Percentiles rank a stretch among this genome's conserved stretches.
These are phyloP conservation scores for Nemapogon koenigi DNA, from an alignment of 2,888 invertebrate genomes.

Conservation along the genomic window DNA sequence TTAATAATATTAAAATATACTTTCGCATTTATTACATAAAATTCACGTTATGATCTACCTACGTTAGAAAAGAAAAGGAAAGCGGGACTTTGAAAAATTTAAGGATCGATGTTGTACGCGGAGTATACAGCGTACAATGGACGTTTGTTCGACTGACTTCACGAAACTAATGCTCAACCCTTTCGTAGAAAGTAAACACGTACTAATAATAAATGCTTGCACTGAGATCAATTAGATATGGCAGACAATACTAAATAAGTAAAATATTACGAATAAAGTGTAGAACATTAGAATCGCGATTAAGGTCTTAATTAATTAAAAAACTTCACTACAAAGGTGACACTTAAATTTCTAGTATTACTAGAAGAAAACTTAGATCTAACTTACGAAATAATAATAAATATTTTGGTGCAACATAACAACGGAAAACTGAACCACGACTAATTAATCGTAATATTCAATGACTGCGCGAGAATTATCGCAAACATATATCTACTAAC, in stretches of 20 bases:
- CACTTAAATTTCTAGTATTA: constrained; percentile 56
- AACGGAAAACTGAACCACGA: constrained; percentile 24
- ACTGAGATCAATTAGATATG: not conserved
- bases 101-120: constrained; percentile 42
- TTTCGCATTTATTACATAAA: constrained; percentile 65
- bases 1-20: constrained; percentile 63
- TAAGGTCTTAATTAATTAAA: constrained; percentile 54
- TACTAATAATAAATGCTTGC: not conserved
- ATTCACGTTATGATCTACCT: constrained; percentile 64
- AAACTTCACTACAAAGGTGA: constrained; percentile 52
- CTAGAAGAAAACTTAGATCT: constrained; percentile 58
- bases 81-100: constrained; percentile 38
- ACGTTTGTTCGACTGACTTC: constrained; percentile 45
- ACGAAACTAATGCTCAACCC: constrained; percentile 26
- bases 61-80: constrained; percentile 58
- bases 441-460: constrained; percentile 22
- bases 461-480: constrained; percentile 45
- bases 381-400: constrained; percentile 49
- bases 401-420: constrained; percentile 54
- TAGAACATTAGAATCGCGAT: constrained; percentile 30
- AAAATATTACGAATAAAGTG: constrained; percentile 17
- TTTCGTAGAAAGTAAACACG: not conserved
- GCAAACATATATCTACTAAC: constrained; percentile 45
- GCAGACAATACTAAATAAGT: constrained; percentile 16
- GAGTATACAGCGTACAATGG: constrained; percentile 64